A percentile compares a stretch with the other conserved stretches of the same genome.
Conservation (phyloP, 35 echinoderm and acorn worm species). For the Hemicentrotus pulcherrimus region DNA sequence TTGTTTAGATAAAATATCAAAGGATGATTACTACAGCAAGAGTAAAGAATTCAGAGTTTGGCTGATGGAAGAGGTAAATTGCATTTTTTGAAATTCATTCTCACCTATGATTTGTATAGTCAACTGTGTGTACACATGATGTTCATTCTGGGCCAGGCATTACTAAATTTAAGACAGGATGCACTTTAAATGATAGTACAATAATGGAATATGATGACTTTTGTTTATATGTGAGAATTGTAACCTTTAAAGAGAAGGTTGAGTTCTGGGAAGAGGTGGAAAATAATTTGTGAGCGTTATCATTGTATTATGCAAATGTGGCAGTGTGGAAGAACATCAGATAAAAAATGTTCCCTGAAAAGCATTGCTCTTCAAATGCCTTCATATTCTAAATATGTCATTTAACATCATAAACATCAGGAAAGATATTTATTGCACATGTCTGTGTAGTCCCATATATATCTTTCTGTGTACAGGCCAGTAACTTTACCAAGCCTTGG, state of each 20-base stretch:
- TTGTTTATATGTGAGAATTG: neutral
- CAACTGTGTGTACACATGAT: too few species aligned
- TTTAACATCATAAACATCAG: too few species aligned
- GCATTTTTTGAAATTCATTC: neutral
- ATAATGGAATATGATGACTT: neutral
- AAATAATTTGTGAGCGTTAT: too few species aligned
- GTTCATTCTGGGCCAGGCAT: neutral
- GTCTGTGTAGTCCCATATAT: too few species aligned
- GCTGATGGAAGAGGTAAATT: conserved; percentile 90
- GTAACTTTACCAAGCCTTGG: too few species aligned
- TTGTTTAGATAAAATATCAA: conserved; percentile 87
- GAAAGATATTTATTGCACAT: too few species aligned
- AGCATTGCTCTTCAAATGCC: too few species aligned
- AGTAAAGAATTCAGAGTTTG: conserved; percentile 93
- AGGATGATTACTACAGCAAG: conserved; percentile 93
- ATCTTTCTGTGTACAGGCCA: too few species aligned
- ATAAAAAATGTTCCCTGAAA: too few species aligned
- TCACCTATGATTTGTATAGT: neutral
- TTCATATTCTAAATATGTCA: neutral
- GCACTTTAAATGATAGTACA: neutral
- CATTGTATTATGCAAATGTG: too few species aligned
- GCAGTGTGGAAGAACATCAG: neutral
- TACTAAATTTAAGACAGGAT: neutral
- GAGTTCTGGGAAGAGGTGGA: too few species aligned
- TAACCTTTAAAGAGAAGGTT: neutral